Evolutionary conservation across 2,888 invertebrate genomes (phyloP).

Genomic region (Mythimna albipuncta): DNA sequence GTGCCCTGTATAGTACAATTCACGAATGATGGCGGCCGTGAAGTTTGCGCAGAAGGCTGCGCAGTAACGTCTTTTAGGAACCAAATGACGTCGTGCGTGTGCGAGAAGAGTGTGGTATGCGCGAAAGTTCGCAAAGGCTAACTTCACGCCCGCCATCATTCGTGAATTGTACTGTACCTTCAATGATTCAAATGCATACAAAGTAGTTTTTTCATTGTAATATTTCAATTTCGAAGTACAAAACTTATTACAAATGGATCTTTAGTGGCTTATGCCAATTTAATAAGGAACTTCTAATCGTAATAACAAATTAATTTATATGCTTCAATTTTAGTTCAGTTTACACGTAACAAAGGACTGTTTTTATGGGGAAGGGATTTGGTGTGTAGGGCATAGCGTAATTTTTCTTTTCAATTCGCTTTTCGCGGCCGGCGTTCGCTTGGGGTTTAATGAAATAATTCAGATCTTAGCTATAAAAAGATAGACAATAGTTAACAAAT

Average conservation of each 20-base stretch:
- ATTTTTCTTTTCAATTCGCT: too few relatives aligned
- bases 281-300: conserved; percentile 9
- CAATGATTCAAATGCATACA: neutral
- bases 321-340: neutral
- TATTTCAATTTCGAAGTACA: conserved; percentile 17
- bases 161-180: too few relatives aligned
- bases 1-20: too few relatives aligned
- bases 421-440: too few relatives aligned
- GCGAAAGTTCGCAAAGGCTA: too few relatives aligned
- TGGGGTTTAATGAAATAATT: too few relatives aligned
- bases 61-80: too few relatives aligned
- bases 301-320: neutral
- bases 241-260: conserved; percentile 31
- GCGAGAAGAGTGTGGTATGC: too few relatives aligned
- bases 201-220: neutral
- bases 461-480: conserved; percentile 34
- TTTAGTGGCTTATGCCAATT: conserved; percentile 19
- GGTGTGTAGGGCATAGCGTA: neutral
- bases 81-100: too few relatives aligned
- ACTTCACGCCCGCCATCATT: too few relatives aligned
- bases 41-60: too few relatives aligned
- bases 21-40: too few relatives aligned
- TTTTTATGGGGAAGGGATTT: neutral
- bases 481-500: conserved; percentile 27
- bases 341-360: neutral